Percentiles rank a stretch among this genome's conserved stretches.
phyloP scores from a whole-genome alignment of 2,797 vertebrate species.

The Lophura swinhoii region DNA sequence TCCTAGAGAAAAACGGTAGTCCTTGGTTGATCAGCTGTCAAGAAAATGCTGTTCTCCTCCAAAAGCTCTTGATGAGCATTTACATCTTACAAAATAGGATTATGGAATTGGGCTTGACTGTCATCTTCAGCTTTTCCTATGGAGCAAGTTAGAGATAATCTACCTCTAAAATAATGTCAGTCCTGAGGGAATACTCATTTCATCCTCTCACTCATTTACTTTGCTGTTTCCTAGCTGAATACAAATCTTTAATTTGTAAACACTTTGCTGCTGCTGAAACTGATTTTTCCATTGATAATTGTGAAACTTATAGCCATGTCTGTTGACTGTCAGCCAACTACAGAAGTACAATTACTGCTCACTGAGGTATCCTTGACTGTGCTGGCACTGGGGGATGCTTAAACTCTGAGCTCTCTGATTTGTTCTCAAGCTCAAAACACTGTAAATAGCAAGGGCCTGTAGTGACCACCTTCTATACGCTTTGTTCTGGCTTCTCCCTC shows the following conservation, averaged over 20 bases:
- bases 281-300: neutral
- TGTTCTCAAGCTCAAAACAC: neutral
- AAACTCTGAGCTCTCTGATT: neutral
- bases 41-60: neutral
- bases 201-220: neutral
- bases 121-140: neutral
- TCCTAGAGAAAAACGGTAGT: neutral
- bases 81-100: neutral
- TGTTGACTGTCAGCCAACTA: neutral
- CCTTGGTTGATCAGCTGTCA: constrained; percentile 11
- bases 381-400: neutral
- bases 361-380: neutral
- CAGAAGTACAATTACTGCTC: neutral
- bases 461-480: neutral
- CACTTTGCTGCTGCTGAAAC: neutral
- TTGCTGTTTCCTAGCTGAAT: neutral
- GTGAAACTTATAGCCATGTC: neutral
- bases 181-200: neutral
- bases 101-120: neutral
- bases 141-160: neutral
- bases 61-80: neutral
- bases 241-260: neutral
- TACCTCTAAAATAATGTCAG: neutral
- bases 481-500: neutral
- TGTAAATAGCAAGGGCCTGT: neutral